Conservation (phyloP, 1,140 invertebrate species). For the Drosophila sulfurigaster region DNA sequence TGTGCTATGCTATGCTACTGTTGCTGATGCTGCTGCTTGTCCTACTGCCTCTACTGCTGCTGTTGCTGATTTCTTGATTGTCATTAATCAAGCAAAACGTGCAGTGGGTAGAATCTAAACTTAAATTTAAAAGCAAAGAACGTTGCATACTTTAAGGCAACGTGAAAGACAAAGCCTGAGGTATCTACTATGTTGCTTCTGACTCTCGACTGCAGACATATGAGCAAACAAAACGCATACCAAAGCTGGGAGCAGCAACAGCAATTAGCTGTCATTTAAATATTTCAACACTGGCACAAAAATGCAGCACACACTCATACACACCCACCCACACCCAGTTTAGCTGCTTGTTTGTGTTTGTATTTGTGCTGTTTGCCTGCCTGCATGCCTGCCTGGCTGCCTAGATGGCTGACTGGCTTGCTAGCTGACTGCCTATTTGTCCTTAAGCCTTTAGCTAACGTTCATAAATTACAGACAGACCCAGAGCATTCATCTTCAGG, state of each 20-base stretch:
- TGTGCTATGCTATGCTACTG: not conserved
- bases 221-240: slow-evolving; percentile 66
- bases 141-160: slow-evolving; percentile 20
- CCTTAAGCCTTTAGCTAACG: slow-evolving; percentile 36
- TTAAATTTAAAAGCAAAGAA: slow-evolving; percentile 2
- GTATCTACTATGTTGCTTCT: not conserved
- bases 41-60: slow-evolving; percentile 44
- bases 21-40: slow-evolving; percentile 31
- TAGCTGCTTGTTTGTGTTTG: slow-evolving; percentile 16
- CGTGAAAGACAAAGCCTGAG: not conserved
- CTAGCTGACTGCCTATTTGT: slow-evolving; percentile 19
- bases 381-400: not conserved
- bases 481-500: slow-evolving; percentile 68
- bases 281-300: slow-evolving; percentile 75
- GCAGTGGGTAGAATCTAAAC: slow-evolving; percentile 52
- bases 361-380: slow-evolving; percentile 16
- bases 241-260: slow-evolving; percentile 18
- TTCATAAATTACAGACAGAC: slow-evolving; percentile 64
- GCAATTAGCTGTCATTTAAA: slow-evolving; percentile 83
- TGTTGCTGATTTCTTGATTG: slow-evolving; percentile 70
- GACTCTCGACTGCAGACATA: slow-evolving; percentile 69
- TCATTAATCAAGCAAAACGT: slow-evolving; percentile 74
- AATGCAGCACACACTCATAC: slow-evolving; percentile 49
- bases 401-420: not conserved
- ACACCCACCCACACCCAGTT: not conserved